phyloP scores from a whole-genome alignment of 2,888 invertebrate species.

The Pandemis cinnamomeana region DNA sequence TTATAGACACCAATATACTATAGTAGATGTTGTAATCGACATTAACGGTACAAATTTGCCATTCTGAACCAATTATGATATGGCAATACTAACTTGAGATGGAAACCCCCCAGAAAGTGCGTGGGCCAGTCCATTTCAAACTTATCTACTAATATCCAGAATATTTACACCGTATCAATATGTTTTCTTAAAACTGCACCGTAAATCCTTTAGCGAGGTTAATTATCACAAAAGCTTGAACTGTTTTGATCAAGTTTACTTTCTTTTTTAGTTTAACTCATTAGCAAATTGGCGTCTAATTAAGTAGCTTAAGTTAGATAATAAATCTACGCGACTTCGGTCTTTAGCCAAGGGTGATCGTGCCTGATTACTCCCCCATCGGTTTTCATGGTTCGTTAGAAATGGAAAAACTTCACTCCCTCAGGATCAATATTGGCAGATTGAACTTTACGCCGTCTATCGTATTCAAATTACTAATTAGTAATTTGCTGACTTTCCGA shows the following conservation, averaged over 20 bases:
- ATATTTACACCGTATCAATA: too few species aligned
- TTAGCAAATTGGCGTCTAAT: constrained; percentile 37
- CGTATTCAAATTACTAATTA: constrained; percentile 63
- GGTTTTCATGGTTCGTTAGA: constrained; percentile 70
- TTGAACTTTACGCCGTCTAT: constrained; percentile 64
- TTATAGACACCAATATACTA: too few species aligned
- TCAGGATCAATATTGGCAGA: constrained; percentile 70
- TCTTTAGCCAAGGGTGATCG: constrained; percentile 44
- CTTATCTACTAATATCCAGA: too few species aligned
- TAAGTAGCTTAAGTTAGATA: constrained; percentile 35
- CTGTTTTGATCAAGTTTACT: background rate
- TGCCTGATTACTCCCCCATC: constrained; percentile 62
- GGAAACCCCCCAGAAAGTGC: too few species aligned
- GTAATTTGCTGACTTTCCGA: constrained; percentile 57
- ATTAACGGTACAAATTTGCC: too few species aligned
- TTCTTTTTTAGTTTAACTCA: constrained; percentile 28
- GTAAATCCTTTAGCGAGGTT: background rate
- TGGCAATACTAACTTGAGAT: too few species aligned
- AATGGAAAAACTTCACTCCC: constrained; percentile 71
- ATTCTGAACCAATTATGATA: too few species aligned
- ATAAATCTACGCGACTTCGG: constrained; percentile 45
- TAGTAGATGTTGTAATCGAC: too few species aligned
- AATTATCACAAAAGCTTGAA: background rate
- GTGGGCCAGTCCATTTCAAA: too few species aligned
- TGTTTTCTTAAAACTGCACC: background rate